Percentiles rank a stretch among this genome's conserved stretches.
These are phyloP conservation scores for Pseudochromis fuscus DNA, from an alignment of 2,797 vertebrate genomes.

Conservation along the genomic window DNA sequence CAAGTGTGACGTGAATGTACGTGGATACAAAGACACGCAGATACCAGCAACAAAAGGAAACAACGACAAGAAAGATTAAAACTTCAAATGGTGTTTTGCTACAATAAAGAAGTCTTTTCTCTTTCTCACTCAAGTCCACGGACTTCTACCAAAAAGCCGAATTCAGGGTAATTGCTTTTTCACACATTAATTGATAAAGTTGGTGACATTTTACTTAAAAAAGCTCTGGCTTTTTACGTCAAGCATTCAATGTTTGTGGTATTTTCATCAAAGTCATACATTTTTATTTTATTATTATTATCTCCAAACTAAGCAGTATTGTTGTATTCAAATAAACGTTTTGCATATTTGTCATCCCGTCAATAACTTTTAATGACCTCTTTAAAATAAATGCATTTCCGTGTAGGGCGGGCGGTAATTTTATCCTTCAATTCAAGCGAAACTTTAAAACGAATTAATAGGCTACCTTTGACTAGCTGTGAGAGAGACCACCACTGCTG, in stretches of 20 bases:
- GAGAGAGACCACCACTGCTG: not conserved
- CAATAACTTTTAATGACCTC: not conserved
- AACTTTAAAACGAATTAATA: conserved; percentile 36
- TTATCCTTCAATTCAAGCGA: conserved; percentile 6
- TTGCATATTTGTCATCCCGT: not conserved
- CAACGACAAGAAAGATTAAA: too few relatives aligned
- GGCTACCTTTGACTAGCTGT: conserved; percentile 23
- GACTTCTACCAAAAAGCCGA: conserved; percentile 5
- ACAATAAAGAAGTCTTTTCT: conserved; percentile 12
- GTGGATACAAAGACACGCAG: not conserved
- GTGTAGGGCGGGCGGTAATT: not conserved
- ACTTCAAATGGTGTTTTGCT: not conserved
- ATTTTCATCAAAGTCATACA: not conserved
- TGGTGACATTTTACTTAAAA: conserved; percentile 27
- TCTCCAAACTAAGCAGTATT: too few relatives aligned
- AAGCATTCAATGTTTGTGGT: not conserved
- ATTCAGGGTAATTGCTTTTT: conserved; percentile 51
- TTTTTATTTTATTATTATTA: not conserved
- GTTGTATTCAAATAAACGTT: not conserved
- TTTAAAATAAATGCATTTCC: not conserved
- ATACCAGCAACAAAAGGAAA: not conserved
- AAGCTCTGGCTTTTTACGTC: not conserved
- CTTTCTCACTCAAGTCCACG: conserved; percentile 16
- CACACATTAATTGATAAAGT: conserved; percentile 36
- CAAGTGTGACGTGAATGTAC: conserved; percentile 13